Evolutionary conservation across 2,113 vertebrate genomes (phyloP).

Genomic region (Dipodomys stephensi): DNA sequence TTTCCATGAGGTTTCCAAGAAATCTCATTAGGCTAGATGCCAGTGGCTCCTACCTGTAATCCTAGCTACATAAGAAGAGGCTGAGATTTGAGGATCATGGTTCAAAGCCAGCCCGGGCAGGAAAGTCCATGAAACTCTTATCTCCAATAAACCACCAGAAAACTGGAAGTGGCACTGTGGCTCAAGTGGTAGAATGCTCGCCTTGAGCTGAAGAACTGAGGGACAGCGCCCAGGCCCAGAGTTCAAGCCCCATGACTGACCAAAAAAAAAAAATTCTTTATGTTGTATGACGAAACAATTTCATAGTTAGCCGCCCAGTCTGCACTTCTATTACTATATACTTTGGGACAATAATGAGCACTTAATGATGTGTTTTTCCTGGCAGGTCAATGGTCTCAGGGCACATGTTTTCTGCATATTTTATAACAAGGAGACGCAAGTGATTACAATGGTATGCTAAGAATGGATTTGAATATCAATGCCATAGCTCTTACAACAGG

Average conservation of each 20-base stretch:
- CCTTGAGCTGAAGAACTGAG: no score
- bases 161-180: no score
- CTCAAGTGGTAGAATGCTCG: no score
- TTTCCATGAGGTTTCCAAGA: not conserved
- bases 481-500: not conserved
- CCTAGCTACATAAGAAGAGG: no score
- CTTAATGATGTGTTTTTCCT: conserved; percentile 69
- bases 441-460: conserved; percentile 17
- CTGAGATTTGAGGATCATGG: no score
- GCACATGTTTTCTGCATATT: conserved; percentile 29
- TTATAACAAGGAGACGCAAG: conserved; percentile 44
- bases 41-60: no score
- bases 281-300: conserved; percentile 48
- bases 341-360: conserved; percentile 64
- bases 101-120: no score
- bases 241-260: no score
- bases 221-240: no score
- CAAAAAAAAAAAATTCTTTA: no score
- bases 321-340: conserved; percentile 42
- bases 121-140: no score
- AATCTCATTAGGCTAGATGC: not conserved
- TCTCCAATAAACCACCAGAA: no score
- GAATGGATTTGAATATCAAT: not conserved
- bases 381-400: conserved; percentile 45
- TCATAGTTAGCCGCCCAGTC: conserved; percentile 46